A percentile compares a stretch with the other conserved stretches of the same genome.
Evolutionary conservation across 2,113 vertebrate species (phyloP).

Genomic region (Ailurus styani): DNA sequence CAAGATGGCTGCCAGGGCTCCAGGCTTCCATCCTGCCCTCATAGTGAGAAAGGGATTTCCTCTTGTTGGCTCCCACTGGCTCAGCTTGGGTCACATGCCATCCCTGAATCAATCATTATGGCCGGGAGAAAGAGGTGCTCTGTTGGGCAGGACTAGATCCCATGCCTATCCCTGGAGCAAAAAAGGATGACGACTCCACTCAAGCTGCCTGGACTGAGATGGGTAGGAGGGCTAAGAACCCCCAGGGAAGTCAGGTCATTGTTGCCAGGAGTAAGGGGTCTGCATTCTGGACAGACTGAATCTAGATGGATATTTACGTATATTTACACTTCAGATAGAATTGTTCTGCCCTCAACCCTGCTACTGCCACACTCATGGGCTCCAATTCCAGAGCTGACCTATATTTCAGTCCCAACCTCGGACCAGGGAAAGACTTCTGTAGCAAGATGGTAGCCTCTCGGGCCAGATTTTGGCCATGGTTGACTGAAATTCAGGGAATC

Average conservation of each 20-base stretch:
- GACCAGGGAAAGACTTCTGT: background rate
- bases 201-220: too few species aligned
- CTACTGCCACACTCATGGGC: accelerated
- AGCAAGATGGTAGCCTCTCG: accelerated
- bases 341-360: accelerated
- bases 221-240: too few species aligned
- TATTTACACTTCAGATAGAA: accelerated
- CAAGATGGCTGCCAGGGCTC: background rate
- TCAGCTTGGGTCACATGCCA: background rate
- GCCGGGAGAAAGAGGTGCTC: background rate
- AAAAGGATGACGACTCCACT: accelerated
- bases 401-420: accelerated
- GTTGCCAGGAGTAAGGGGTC: too few species aligned
- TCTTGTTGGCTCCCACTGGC: background rate
- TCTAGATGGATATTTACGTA: accelerated
- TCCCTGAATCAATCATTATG: background rate
- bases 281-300: too few species aligned
- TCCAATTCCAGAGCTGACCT: background rate
- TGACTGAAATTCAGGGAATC: too few species aligned
- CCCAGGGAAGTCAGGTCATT: background rate
- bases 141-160: background rate
- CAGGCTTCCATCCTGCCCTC: too few species aligned
- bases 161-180: background rate
- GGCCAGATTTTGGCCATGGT: background rate
- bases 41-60: background rate